phyloP scores from a whole-genome alignment of 1,140 invertebrate species.

The Anastrepha obliqua region DNA sequence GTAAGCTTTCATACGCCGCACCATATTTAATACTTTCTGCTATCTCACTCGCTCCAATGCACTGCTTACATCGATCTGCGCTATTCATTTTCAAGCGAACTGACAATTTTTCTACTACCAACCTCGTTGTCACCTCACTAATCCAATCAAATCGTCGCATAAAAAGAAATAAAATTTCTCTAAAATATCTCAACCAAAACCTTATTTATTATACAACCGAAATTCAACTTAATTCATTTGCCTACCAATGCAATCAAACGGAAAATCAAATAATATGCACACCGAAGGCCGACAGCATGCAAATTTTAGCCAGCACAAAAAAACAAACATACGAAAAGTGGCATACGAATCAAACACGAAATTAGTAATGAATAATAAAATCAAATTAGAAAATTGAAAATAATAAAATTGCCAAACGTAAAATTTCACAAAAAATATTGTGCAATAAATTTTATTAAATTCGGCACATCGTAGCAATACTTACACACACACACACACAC shows the following conservation, averaged over 20 bases:
- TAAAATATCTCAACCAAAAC: conserved; percentile 21
- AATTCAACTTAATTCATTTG: conserved; percentile 42
- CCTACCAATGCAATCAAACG: conserved; percentile 38
- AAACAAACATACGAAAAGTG: not conserved
- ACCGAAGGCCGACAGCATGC: conserved; percentile 32
- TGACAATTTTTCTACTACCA: not conserved
- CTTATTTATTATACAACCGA: not conserved
- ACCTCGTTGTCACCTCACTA: not conserved
- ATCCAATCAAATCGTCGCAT: not conserved
- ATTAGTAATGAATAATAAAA: conserved; percentile 44
- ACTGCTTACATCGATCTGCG: no score
- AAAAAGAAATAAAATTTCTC: not conserved
- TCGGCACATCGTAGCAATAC: conserved; percentile 49
- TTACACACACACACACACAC: not conserved
- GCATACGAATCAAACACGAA: conserved; percentile 32
- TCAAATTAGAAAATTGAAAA: conserved; percentile 27
- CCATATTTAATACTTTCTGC: no score
- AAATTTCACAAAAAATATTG: conserved; percentile 40
- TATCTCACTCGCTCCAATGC: no score
- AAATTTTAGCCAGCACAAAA: not conserved
- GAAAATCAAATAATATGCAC: conserved; percentile 33
- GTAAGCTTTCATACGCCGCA: no score
- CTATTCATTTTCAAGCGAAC: not conserved
- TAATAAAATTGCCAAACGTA: not conserved
- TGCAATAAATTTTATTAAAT: conserved; percentile 58